phyloP scores from a whole-genome alignment of 2,888 invertebrate genomes.

The Venusia cambrica region DNA sequence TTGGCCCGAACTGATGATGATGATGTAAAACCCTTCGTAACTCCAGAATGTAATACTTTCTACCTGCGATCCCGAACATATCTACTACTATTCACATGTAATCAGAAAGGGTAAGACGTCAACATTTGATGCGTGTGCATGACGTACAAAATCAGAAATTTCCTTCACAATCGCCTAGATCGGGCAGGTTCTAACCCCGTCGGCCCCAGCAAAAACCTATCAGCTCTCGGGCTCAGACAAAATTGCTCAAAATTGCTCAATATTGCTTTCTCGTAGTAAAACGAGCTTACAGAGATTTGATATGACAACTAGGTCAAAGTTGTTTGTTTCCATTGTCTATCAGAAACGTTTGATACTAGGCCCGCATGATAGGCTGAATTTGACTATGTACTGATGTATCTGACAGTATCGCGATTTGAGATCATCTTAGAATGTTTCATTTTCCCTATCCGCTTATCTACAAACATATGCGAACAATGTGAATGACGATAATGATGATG shows the following conservation, averaged over 20 bases:
- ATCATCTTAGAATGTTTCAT: constrained; percentile 1
- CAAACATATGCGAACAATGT: too few species aligned
- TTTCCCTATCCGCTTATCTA: constrained; percentile 1
- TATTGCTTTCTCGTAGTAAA: constrained; percentile 30
- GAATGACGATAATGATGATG: too few species aligned
- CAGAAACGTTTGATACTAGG: constrained; percentile 17
- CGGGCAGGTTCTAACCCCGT: constrained; percentile 14
- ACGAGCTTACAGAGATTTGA: constrained; percentile 24
- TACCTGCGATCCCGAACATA: too few species aligned
- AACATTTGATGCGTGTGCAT: too few species aligned
- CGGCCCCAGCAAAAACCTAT: constrained; percentile 35
- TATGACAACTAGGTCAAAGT: constrained; percentile 25
- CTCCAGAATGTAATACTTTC: too few species aligned
- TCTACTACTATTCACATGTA: too few species aligned
- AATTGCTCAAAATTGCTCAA: constrained; percentile 31
- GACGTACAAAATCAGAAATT: too few species aligned
- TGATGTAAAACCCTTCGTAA: too few species aligned
- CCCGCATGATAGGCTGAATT: constrained; percentile 10
- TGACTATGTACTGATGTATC: constrained; percentile 13
- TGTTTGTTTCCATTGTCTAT: constrained; percentile 26
- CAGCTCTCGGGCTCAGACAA: constrained; percentile 26
- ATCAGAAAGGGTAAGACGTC: too few species aligned
- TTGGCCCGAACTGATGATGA: too few species aligned
- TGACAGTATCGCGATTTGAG: constrained; percentile 3
- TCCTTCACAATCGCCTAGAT: too few species aligned